Evolutionary conservation across 2,888 invertebrate genomes (phyloP).

Genomic region (Gryllus longicercus): DNA sequence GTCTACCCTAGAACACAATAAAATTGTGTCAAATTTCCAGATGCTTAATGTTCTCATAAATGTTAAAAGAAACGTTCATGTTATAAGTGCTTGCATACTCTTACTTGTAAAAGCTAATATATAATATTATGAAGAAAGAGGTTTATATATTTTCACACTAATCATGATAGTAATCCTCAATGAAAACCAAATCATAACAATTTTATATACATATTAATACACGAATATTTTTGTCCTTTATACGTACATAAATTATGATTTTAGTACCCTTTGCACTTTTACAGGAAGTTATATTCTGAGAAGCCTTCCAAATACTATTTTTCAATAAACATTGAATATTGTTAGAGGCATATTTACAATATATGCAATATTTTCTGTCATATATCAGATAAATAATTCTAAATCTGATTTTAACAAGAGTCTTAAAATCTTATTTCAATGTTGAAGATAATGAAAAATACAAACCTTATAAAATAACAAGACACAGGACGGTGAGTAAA

Average conservation of each 20-base stretch:
- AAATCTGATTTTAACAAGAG: too few species aligned
- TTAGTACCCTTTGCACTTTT: slow-evolving; percentile 11
- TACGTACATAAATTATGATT: neutral
- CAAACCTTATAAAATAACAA: neutral
- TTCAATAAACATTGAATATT: neutral
- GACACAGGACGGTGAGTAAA: too few species aligned
- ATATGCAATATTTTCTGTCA: neutral
- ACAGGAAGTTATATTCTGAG: neutral
- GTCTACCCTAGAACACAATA: neutral
- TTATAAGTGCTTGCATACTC: slow-evolving; percentile 10
- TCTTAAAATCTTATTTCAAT: too few species aligned
- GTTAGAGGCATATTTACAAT: neutral
- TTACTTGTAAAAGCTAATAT: slow-evolving; percentile 6
- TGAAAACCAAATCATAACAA: slow-evolving; percentile 7
- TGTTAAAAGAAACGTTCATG: neutral
- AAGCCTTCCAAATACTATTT: slow-evolving; percentile 7
- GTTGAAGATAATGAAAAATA: neutral
- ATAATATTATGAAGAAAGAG: neutral
- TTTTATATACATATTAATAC: slow-evolving; percentile 17
- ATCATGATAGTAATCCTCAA: neutral
- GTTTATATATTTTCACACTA: slow-evolving; percentile 3
- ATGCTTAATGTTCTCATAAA: slow-evolving; percentile 3
- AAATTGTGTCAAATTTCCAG: neutral
- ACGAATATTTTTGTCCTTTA: slow-evolving; percentile 2
- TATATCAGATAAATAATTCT: too few species aligned